phyloP scores from a whole-genome alignment of 2,888 invertebrate genomes.

The Athrips mouffetella region DNA sequence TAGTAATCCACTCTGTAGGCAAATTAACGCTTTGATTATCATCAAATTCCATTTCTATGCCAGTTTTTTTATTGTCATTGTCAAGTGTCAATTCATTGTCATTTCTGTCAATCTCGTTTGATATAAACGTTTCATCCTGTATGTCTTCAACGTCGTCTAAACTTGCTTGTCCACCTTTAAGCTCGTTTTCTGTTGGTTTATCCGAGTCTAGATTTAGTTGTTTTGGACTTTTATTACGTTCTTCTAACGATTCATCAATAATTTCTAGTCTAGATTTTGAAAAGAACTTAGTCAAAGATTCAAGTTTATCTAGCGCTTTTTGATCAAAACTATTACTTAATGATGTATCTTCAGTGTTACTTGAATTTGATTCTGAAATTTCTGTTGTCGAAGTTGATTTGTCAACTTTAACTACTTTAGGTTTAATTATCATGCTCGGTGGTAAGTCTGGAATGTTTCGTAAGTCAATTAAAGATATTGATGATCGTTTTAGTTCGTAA shows the following conservation, averaged over 20 bases:
- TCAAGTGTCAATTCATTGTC: neutral
- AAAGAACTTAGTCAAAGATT: constrained; percentile 65
- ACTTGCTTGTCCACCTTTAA: constrained; percentile 60
- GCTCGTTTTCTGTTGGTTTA: constrained; percentile 20
- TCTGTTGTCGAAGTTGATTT: constrained; percentile 69
- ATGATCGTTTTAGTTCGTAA: constrained; percentile 53
- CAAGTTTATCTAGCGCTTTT: constrained; percentile 62
- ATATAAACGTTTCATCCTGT: constrained; percentile 44
- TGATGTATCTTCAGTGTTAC: constrained; percentile 65
- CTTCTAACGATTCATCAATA: constrained; percentile 66
- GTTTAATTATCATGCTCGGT: constrained; percentile 63
- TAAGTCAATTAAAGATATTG: constrained; percentile 65
- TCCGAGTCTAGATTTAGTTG: constrained; percentile 14
- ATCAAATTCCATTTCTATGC: neutral
- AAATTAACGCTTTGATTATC: neutral
- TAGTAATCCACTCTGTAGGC: constrained; percentile 2
- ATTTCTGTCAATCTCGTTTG: neutral
- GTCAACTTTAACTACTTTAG: constrained; percentile 58
- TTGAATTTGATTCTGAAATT: constrained; percentile 59
- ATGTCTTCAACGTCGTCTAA: constrained; percentile 69
- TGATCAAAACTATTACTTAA: constrained; percentile 54
- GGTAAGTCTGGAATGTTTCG: constrained; percentile 67
- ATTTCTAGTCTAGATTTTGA: constrained; percentile 68
- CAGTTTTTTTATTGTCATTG: neutral
- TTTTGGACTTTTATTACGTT: constrained; percentile 43